phyloP scores from a whole-genome alignment of 2,888 invertebrate species.

The Helicoverpa assulta region DNA sequence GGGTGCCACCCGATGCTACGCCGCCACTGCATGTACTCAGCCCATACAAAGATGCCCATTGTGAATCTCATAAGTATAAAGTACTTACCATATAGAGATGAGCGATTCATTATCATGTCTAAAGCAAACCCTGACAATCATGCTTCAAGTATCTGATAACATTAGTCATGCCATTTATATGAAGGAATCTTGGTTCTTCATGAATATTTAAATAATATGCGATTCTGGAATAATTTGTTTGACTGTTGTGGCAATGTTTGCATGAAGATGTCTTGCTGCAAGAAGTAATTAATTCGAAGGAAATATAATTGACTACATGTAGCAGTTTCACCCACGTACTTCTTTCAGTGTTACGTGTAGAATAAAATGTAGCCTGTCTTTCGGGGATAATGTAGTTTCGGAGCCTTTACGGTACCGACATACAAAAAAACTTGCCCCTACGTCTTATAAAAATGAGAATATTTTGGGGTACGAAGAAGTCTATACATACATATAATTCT shows the following conservation, averaged over 20 bases:
- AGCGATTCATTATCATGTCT: slow-evolving; percentile 30
- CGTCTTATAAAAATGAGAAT: too few species aligned
- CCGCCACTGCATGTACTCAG: not conserved
- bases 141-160: slow-evolving; percentile 17
- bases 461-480: too few species aligned
- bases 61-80: slow-evolving; percentile 8
- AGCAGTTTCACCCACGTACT: too few species aligned
- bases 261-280: not conserved
- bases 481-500: too few species aligned
- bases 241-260: slow-evolving; percentile 4
- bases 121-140: slow-evolving; percentile 17
- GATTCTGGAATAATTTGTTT: not conserved
- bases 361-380: too few species aligned
- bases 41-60: slow-evolving; percentile 12
- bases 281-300: not conserved
- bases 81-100: slow-evolving; percentile 10
- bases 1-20: too few species aligned
- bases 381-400: too few species aligned
- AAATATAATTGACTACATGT: too few species aligned
- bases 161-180: slow-evolving; percentile 30
- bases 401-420: too few species aligned
- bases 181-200: slow-evolving; percentile 17
- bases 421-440: too few species aligned
- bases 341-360: too few species aligned
- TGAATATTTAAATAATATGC: slow-evolving; percentile 29